phyloP scores from a whole-genome alignment of 2,797 vertebrate species.

The Cynodonichthys magdalenae region DNA sequence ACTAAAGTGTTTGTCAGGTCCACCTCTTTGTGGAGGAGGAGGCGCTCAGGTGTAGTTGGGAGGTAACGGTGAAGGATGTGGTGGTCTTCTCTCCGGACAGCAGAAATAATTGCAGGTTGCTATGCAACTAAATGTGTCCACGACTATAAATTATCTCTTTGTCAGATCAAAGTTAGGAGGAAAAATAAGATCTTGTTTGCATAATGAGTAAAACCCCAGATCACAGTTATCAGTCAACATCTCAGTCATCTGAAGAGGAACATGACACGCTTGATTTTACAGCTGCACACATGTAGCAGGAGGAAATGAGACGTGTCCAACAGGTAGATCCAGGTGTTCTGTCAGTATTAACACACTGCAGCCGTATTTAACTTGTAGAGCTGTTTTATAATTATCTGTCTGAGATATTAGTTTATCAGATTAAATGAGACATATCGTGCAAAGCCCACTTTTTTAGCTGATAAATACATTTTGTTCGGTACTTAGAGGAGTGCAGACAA shows the following conservation, averaged over 20 bases:
- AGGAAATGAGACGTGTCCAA: slow-evolving; percentile 13
- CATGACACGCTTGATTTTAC: slow-evolving; percentile 22
- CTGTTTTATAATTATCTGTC: too few relatives aligned
- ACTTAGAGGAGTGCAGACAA: too few relatives aligned
- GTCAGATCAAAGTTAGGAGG: slow-evolving; percentile 68
- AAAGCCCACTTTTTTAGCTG: too few relatives aligned
- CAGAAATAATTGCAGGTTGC: slow-evolving; percentile 78
- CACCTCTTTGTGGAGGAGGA: slow-evolving; percentile 32
- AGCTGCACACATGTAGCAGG: not conserved
- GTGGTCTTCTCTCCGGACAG: slow-evolving; percentile 59
- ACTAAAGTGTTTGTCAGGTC: slow-evolving; percentile 57
- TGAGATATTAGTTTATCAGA: too few relatives aligned
- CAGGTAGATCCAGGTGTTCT: slow-evolving; percentile 2
- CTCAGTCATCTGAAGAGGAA: slow-evolving; percentile 10
- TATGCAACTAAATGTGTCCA: slow-evolving; percentile 76
- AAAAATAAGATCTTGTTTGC: slow-evolving; percentile 67
- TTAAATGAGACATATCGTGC: too few relatives aligned
- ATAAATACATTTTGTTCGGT: too few relatives aligned
- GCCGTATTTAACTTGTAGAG: not conserved
- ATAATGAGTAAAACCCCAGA: slow-evolving; percentile 62
- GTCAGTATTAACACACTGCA: too few relatives aligned
- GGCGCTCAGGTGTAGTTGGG: slow-evolving; percentile 28
- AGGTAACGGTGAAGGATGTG: slow-evolving; percentile 50
- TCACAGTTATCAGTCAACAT: slow-evolving; percentile 45
- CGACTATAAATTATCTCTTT: slow-evolving; percentile 67